These are phyloP conservation scores for Paramormyrops kingsleyae DNA, from an alignment of 2,113 vertebrate genomes.

Conservation along the genomic window DNA sequence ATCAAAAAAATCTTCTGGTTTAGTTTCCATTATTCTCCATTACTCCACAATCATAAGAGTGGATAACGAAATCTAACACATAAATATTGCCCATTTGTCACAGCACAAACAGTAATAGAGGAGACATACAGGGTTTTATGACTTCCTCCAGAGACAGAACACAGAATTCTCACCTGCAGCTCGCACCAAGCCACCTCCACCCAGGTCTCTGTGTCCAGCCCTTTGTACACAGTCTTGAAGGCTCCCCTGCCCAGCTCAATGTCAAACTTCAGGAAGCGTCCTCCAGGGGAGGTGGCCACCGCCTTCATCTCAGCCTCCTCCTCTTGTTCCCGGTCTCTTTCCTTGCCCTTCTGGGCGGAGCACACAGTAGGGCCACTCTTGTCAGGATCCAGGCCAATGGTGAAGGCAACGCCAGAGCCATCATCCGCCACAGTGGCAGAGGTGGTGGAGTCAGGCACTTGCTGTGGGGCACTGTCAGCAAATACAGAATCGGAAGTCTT, in stretches of 20 bases:
- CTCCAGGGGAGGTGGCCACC: slow-evolving; percentile 84
- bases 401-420: slow-evolving; percentile 22
- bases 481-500: slow-evolving; percentile 56
- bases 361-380: slow-evolving; percentile 39
- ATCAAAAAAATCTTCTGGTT: background rate
- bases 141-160: background rate
- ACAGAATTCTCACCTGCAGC: slow-evolving; percentile 69
- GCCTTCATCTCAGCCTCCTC: slow-evolving; percentile 95
- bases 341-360: slow-evolving; percentile 49
- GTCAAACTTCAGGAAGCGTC: slow-evolving; percentile 87
- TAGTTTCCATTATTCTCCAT: background rate
- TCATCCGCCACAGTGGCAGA: slow-evolving; percentile 43
- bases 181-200: slow-evolving; percentile 96
- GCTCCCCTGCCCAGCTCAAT: slow-evolving; percentile 87
- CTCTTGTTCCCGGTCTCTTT: slow-evolving; percentile 73
- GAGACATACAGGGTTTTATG: background rate
- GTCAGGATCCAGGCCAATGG: slow-evolving; percentile 37
- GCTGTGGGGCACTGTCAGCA: slow-evolving; percentile 40
- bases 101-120: background rate
- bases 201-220: slow-evolving; percentile 87
- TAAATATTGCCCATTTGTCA: background rate
- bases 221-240: slow-evolving; percentile 92
- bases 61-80: background rate
- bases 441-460: slow-evolving; percentile 34
- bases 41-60: background rate